Evolutionary conservation across 1,140 invertebrate genomes (phyloP), one percentile per base, ranked within the genome.

Genomic region (Tetramorium simillimum): DNA sequence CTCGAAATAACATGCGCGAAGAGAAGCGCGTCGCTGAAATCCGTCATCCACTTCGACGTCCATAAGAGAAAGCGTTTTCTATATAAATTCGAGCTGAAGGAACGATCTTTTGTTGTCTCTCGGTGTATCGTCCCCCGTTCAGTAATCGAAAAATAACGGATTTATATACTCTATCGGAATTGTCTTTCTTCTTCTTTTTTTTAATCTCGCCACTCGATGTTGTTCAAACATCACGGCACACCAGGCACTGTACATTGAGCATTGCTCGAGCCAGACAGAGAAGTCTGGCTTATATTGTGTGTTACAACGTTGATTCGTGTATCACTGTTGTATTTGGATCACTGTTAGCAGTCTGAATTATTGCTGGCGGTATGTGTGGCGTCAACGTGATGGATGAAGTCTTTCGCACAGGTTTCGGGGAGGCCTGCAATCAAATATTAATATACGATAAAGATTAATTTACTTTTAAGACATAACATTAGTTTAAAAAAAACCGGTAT

Each of bases 241-340:
- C 90, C 91, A 95, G 94, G 94, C 94, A 94, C 94, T 93, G 86
- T 92, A 90, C 89, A 88, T 92, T 93, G 92, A 93, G 92, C 92
- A 87, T 90, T 73, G 88, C 90, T 93, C 90, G 51, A 90, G 91
- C 90, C 93, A 90, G 87, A 90, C 70, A 3, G 12, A 14, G 12
- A 14, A 18, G 76, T 90, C 92, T 89, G 93, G 89, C 93, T 95
- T 95, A 95, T 77, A 93, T 94, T 67, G 92, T 94, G 85, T 91
- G 94, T 95, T 95, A 95, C 93, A 95, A 94, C 24, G 95, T 95
- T 14, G 95, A 95, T 80, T 95, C 95, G 87, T 95, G 95, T 76
- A 95, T 94, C 46, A 95, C 92, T 46, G 92, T 86, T 69, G 93
- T 91, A 51, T 95, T 93, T 62, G 93, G 90, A 90, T 94, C 92